Conservation (phyloP, 2,797 vertebrate species). For the Sebastes trivittatus region DNA sequence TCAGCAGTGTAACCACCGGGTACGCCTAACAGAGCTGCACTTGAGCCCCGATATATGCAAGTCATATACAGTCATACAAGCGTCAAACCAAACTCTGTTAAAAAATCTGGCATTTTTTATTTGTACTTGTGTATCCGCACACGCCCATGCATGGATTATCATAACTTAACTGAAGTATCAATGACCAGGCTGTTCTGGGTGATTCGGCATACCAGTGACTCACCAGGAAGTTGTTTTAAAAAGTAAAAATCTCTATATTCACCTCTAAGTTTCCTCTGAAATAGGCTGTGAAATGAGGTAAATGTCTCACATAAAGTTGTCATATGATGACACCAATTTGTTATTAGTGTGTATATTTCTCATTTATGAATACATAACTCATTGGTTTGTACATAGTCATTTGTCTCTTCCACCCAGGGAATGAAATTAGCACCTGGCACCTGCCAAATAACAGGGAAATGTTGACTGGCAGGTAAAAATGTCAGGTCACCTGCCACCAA, state of each 20-base stretch:
- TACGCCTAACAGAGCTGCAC: neutral
- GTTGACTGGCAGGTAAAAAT: too few species aligned
- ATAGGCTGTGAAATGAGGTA: neutral
- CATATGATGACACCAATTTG: too few species aligned
- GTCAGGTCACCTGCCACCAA: too few species aligned
- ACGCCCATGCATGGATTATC: too few species aligned
- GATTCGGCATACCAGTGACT: neutral
- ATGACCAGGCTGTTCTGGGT: rapidly evolving
- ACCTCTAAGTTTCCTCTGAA: too few species aligned
- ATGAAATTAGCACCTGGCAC: neutral
- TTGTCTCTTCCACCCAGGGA: neutral
- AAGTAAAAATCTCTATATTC: neutral
- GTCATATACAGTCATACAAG: too few species aligned
- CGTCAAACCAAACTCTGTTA: neutral
- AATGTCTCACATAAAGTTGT: neutral
- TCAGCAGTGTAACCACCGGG: neutral
- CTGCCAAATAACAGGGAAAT: too few species aligned
- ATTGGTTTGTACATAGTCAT: neutral
- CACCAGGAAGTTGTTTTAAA: neutral
- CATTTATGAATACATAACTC: neutral
- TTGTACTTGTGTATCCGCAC: neutral
- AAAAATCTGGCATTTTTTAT: neutral
- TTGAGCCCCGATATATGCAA: too few species aligned
- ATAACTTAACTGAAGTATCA: rapidly evolving
- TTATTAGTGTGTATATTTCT: neutral